A percentile compares a stretch with the other conserved stretches of the same genome.
phyloP scores from a whole-genome alignment of 2,888 invertebrate species.

The Geotrupes spiniger region DNA sequence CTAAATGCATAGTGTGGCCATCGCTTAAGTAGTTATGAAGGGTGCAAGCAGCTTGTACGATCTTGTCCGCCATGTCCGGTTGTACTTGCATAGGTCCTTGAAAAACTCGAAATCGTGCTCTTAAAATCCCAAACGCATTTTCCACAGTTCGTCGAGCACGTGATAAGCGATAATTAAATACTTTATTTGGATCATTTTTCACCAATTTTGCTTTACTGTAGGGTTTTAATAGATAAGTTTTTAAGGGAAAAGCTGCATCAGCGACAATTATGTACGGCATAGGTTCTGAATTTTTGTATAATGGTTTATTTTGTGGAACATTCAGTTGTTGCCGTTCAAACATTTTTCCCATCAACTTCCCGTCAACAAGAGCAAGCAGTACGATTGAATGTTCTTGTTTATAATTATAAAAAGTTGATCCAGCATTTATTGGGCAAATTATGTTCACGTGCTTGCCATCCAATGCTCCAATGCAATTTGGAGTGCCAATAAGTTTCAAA shows the following conservation, averaged over 20 bases:
- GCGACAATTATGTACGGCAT: conserved; percentile 19
- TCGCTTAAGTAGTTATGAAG: too few species aligned
- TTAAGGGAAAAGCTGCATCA: conserved; percentile 23
- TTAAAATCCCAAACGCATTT: conserved; percentile 19
- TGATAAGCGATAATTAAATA: conserved; percentile 21
- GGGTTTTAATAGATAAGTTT: conserved; percentile 17
- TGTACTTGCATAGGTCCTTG: too few species aligned
- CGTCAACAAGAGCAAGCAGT: conserved; percentile 5
- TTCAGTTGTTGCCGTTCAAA: background rate
- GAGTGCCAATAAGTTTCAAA: conserved; percentile 15
- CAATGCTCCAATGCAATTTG: conserved; percentile 7
- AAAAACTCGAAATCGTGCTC: conserved; percentile 16
- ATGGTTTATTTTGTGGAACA: background rate
- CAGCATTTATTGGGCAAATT: background rate
- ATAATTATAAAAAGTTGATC: conserved; percentile 5
- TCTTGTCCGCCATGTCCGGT: too few species aligned
- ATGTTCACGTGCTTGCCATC: conserved; percentile 11
- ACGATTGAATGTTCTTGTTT: conserved; percentile 2
- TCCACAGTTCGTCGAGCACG: conserved; percentile 19
- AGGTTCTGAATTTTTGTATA: too few species aligned
- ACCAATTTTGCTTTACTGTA: conserved; percentile 15
- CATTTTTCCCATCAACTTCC: background rate
- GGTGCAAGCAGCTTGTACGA: too few species aligned
- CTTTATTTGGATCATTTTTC: conserved; percentile 12
- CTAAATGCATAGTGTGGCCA: too few species aligned